phyloP scores from a whole-genome alignment of 2,113 vertebrate genomes.

The Eurystomus gularis region DNA sequence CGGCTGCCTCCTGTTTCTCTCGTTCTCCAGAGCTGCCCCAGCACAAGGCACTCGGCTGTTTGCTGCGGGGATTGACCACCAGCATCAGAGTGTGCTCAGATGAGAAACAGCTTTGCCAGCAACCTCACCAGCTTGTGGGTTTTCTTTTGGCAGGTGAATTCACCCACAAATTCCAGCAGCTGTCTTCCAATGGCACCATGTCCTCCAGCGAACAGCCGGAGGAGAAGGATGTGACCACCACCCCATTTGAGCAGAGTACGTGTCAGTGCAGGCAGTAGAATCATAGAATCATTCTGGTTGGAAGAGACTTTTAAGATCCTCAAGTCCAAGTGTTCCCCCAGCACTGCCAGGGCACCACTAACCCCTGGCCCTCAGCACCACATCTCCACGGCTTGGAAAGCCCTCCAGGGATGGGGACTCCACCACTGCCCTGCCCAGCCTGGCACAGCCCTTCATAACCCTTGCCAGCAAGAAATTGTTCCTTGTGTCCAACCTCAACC shows the following conservation, averaged over 20 bases:
- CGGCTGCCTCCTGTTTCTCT: fast-evolving
- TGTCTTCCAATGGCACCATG: constrained; percentile 82
- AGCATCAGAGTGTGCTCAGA: fast-evolving
- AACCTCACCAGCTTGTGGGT: fast-evolving
- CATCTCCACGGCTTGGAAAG: background rate
- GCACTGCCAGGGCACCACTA: background rate
- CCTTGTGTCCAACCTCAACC: too few relatives aligned
- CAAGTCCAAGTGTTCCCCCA: background rate
- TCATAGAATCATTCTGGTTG: background rate
- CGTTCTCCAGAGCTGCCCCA: background rate
- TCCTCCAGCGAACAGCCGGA: constrained; percentile 85
- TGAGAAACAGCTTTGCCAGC: background rate
- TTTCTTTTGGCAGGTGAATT: constrained; percentile 79
- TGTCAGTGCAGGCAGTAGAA: fast-evolving
- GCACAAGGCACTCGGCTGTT: background rate
- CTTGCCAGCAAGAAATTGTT: too few relatives aligned
- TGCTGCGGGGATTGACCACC: fast-evolving
- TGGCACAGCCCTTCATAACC: too few relatives aligned
- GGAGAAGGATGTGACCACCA: constrained; percentile 76
- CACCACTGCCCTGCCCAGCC: too few relatives aligned
- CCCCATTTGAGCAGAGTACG: constrained; percentile 84
- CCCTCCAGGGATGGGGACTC: background rate
- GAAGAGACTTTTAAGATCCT: background rate
- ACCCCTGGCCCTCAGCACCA: background rate
- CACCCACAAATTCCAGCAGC: constrained; percentile 74